Conservation (phyloP, 2,888 invertebrate species). For the Fissipunctia ypsillon region DNA sequence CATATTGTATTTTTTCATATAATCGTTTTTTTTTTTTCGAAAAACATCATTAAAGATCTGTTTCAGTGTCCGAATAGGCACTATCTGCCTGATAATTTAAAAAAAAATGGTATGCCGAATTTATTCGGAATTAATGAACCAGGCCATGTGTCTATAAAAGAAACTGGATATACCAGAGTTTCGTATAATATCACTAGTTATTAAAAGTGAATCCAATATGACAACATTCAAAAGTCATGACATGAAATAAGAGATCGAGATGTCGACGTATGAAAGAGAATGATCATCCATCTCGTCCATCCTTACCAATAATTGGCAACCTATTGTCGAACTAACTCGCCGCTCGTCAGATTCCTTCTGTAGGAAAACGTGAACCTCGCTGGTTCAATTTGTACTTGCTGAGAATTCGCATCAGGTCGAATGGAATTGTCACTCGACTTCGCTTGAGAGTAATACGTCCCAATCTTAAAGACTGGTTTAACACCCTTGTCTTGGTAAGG, state of each 20-base stretch:
- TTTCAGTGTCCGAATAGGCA: not conserved
- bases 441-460: slow-evolving; percentile 86
- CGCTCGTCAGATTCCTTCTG: slow-evolving; percentile 85
- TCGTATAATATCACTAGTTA: not conserved
- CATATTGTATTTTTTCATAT: no score
- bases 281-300: slow-evolving; percentile 66
- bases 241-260: slow-evolving; percentile 67
- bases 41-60: not conserved
- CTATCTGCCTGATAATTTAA: not conserved
- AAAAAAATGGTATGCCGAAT: not conserved
- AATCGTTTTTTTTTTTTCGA: not conserved
- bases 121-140: not conserved
- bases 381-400: slow-evolving; percentile 88
- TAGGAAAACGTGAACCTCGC: slow-evolving; percentile 84
- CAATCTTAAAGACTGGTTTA: slow-evolving; percentile 86
- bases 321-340: slow-evolving; percentile 79
- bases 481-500: slow-evolving; percentile 83
- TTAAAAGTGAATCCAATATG: slow-evolving; percentile 26
- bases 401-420: slow-evolving; percentile 87
- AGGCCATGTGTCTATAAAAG: not conserved
- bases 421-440: slow-evolving; percentile 87
- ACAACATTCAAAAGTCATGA: slow-evolving; percentile 45
- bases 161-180: not conserved
- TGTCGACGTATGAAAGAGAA: slow-evolving; percentile 72
- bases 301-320: slow-evolving; percentile 87